phyloP scores from a whole-genome alignment of 1,140 invertebrate species.

The Pygmarrhopalites habei region DNA sequence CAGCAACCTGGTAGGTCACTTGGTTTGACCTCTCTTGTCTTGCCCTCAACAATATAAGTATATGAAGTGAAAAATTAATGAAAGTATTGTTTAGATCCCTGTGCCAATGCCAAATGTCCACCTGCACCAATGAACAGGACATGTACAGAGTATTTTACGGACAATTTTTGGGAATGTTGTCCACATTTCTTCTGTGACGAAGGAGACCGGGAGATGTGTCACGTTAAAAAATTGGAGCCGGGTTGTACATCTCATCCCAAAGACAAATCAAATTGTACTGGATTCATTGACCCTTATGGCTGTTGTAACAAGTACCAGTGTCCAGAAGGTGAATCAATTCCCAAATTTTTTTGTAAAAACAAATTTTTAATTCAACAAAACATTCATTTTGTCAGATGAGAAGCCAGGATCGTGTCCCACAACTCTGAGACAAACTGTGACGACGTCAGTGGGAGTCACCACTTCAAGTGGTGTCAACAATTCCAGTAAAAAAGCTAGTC shows the following conservation, averaged over 20 bases:
- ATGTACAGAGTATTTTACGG: constrained; percentile 22
- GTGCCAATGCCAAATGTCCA: constrained; percentile 25
- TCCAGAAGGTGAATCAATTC: constrained; percentile 16
- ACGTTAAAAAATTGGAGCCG: constrained; percentile 28
- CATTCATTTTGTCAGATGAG: constrained; percentile 16
- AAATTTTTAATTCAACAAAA: not conserved
- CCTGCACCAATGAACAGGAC: constrained; percentile 26
- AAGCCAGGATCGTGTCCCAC: constrained; percentile 35
- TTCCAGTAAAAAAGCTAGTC: not conserved
- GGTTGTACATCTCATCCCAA: constrained; percentile 22
- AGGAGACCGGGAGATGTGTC: constrained; percentile 23
- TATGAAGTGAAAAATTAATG: not conserved
- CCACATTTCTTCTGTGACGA: constrained; percentile 32
- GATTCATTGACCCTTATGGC: constrained; percentile 28
- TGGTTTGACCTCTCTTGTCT: no score
- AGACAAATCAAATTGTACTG: constrained; percentile 32
- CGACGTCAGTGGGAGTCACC: not conserved
- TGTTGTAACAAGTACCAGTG: constrained; percentile 37
- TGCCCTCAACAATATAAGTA: constrained; percentile 1
- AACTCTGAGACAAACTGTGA: not conserved
- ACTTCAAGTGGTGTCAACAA: not conserved
- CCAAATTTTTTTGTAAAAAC: not conserved
- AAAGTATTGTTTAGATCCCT: constrained; percentile 19
- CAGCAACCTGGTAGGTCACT: no score
- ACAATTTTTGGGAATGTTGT: constrained; percentile 27